Base-by-base conservation (phyloP, 2,888 invertebrate species). In the Coelinius sp. region DNA sequence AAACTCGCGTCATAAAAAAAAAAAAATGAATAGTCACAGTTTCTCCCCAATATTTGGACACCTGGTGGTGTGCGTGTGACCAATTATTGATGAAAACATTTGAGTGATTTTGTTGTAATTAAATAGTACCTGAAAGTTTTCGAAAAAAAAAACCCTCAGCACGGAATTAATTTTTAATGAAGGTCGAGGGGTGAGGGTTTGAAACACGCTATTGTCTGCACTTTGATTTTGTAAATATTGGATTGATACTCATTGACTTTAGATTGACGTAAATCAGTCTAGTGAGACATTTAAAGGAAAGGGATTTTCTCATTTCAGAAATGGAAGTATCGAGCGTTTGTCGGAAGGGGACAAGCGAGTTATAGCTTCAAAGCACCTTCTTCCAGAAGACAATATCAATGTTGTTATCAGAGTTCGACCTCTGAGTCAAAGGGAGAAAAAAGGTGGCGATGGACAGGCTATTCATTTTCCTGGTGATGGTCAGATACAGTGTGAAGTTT, bases 391-490 rank as follows among this genome's bases (percentile, higher is more conserved):
- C 85, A 96, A 95, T 83, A 95, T 96, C 81, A 95, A 95, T 86
- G 97, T 97, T 8, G 95, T 95, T 31, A 93, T 97, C 76, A 92
- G 97, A 86, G 95, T 97, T 0, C 91, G 97, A 17, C 97, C 97
- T 0, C 88, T 96, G 59, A 94, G 91, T 85, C 91, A 91, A 0
- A 94, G 92, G 83, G 97, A 97, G 88, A 89, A 90, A 20, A 91
- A 92, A 73, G 88, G 90, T 22, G 91, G 91, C 12, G 94, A 95
- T 81, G 90, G 91, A 2, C 89, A 91, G 77, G 91, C 94, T 63
- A 89, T 95, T 49, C 93, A 94, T 83, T 97, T 96, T 88, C 96
- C 97, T 0, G 97, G 97, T 56, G 94, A 94, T 83, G 97, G 97
- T 0, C 97, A 96, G 90, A 92, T 97, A 25, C 73, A 83, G 83